Evolutionary conservation across 2,113 vertebrate genomes (phyloP).

Genomic region (Probosciger aterrimus): DNA sequence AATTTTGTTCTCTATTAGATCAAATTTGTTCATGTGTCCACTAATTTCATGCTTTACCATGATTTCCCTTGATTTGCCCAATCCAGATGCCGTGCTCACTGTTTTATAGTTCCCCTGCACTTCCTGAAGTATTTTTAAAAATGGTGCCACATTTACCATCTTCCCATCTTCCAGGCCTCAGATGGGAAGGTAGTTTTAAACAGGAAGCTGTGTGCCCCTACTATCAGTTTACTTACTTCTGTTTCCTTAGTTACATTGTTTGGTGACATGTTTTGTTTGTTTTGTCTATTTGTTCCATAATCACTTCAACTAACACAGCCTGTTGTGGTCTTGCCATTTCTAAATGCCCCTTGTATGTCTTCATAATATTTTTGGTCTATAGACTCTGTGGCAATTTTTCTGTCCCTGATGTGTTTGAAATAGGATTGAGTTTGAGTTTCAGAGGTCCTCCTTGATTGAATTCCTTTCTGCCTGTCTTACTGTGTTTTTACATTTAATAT

Average conservation of each 20-base stretch:
- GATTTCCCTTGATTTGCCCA: not conserved
- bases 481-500: not conserved
- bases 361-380: not conserved
- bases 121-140: not conserved
- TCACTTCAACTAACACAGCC: not conserved
- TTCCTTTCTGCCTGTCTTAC: not conserved
- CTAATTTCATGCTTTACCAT: not conserved
- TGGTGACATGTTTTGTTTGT: not conserved
- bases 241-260: not conserved
- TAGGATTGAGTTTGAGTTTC: not conserved
- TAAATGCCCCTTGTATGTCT: not conserved
- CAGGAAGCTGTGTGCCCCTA: not conserved
- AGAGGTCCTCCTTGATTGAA: not conserved
- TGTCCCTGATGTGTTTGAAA: not conserved
- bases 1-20: not conserved
- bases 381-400: not conserved
- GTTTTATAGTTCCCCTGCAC: not conserved
- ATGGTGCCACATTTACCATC: not conserved
- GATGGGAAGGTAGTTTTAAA: not conserved
- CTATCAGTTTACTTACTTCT: not conserved
- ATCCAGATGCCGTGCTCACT: not conserved
- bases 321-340: not conserved
- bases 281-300: not conserved
- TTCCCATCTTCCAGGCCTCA: not conserved
- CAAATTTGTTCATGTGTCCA: not conserved